These are phyloP conservation scores for Tinea pellionella DNA, from an alignment of 2,888 invertebrate species.

Conservation along the genomic window DNA sequence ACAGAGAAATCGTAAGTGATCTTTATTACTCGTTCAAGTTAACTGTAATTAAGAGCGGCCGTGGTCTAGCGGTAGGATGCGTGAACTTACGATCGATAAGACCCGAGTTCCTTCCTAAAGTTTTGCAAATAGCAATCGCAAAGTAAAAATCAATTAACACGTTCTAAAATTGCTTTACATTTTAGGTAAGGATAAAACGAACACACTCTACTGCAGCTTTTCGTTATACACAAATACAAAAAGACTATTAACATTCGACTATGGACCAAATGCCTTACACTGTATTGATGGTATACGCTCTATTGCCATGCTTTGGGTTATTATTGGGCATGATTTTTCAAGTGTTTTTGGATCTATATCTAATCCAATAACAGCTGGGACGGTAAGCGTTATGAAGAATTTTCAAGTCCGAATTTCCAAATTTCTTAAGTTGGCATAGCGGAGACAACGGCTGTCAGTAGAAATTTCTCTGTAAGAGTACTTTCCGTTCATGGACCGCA, in stretches of 20 bases:
- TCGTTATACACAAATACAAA: constrained; percentile 31
- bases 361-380: constrained; percentile 21
- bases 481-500: no score
- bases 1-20: not conserved
- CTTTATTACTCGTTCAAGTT: not conserved
- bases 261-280: constrained; percentile 38
- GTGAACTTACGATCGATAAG: no score
- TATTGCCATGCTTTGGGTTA: constrained; percentile 61
- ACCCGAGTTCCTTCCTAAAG: no score
- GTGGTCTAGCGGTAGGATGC: no score
- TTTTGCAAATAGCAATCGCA: no score
- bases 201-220: constrained; percentile 21
- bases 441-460: no score
- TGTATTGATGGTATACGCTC: constrained; percentile 58
- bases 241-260: constrained; percentile 38
- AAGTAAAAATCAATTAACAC: not conserved
- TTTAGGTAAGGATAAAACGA: constrained; percentile 3
- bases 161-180: not conserved
- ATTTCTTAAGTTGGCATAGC: no score
- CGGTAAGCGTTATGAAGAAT: no score
- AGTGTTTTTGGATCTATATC: constrained; percentile 22
- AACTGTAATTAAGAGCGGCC: no score
- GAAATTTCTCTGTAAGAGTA: no score
- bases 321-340: constrained; percentile 45
- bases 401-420: no score